Evolutionary conservation across 2,113 vertebrate genomes (phyloP).

Genomic region (Nanorana parkeri): DNA sequence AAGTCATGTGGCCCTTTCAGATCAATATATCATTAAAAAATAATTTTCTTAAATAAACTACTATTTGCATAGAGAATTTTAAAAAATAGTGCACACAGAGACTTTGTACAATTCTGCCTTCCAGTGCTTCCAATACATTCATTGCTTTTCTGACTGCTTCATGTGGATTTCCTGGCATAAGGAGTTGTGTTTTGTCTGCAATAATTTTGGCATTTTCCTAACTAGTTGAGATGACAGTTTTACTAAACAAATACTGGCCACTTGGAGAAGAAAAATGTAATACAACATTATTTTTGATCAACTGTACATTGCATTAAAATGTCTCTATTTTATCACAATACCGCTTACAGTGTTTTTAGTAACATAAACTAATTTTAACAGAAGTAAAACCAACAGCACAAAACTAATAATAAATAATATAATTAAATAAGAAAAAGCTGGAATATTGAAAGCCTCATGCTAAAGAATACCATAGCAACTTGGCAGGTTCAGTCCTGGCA

Average conservation of each 20-base stretch:
- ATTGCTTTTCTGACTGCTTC: constrained; percentile 66
- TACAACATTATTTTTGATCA: too few relatives aligned
- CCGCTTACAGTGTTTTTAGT: constrained; percentile 31
- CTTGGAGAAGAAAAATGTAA: too few relatives aligned
- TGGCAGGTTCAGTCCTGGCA: constrained; percentile 13
- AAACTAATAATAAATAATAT: neutral
- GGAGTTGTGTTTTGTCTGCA: constrained; percentile 59
- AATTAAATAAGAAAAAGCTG: too few relatives aligned
- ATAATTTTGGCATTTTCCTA: constrained; percentile 61
- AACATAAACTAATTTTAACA: too few relatives aligned
- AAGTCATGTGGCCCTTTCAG: too few relatives aligned
- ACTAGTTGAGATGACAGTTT: constrained; percentile 64
- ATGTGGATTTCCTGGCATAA: constrained; percentile 62
- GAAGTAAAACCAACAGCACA: neutral
- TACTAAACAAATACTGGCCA: constrained; percentile 30
- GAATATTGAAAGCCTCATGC: neutral
- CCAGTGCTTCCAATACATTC: constrained; percentile 62
- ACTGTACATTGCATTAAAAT: too few relatives aligned
- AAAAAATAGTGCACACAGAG: constrained; percentile 54
- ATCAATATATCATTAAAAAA: too few relatives aligned
- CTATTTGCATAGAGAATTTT: constrained; percentile 51
- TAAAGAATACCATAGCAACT: constrained; percentile 6
- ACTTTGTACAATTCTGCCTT: constrained; percentile 56
- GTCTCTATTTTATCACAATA: constrained; percentile 39
- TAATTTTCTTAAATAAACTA: neutral